Base-by-base conservation (phyloP, 2,888 invertebrate species). In the Drosophila imparisetae region DNA sequence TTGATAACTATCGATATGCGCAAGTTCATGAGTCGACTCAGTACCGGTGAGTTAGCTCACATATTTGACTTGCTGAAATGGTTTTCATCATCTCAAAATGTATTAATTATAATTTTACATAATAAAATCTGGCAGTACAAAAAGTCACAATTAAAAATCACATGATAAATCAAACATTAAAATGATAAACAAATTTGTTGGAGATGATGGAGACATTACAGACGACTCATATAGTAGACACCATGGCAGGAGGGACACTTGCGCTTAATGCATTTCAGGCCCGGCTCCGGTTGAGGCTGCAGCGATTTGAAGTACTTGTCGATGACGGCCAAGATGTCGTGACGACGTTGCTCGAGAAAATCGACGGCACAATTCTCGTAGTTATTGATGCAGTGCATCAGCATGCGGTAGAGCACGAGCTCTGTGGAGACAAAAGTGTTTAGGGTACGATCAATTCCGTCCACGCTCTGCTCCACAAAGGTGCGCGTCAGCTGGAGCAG, bases 381-480 rank as follows among this genome's bases (percentile, higher is more conserved):
- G 2, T 75, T 89, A 24, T 64, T 73, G 54, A 91, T 63, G 45
- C 83, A 86, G 57, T 82, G 72, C 73, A 80, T 79, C 34, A 90
- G 64, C n/a, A 91, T 83, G 63, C 85, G 88, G 60, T 81, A 91
- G 18, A 91, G 73, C 4, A 91, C 80, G 24, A 82, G 75, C 36
- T 91, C 91, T 0, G 91, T 91, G 4, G 91, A 80, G 0, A 91
- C 68, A 45, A 89, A 90, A 2, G 90, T 86, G 2, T 81, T 77
- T 2, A 91, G 45, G 0, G 11, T 54, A 21, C 60, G 75, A 66
- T 90, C 89, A 42, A 87, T 90, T 15, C 30, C 29, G n/a, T 89
- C 86, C 18, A 80, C 74, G 5, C 64, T 66, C n/a, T 81, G 75
- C 11, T 91, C 89, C 18, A 91, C 67, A 78, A 92, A 90, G 0